Conservation (phyloP, 2,888 invertebrate genomes). For the Xanthia icteritia region DNA sequence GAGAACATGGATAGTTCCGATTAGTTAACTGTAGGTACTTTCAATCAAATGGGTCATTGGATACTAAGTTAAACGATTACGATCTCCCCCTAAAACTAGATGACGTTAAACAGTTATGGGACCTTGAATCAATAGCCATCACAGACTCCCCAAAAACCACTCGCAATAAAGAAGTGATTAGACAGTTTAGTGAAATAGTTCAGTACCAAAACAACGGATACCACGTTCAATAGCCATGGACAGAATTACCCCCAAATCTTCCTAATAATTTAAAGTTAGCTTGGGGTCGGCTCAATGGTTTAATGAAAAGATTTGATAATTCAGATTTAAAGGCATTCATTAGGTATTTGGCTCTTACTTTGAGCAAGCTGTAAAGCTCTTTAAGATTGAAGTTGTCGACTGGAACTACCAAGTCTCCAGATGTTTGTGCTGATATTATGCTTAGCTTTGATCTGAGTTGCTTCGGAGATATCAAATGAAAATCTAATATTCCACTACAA, state of each 20-base stretch:
- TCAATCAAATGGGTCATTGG: not conserved
- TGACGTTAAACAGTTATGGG: conserved; percentile 18
- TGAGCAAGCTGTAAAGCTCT: too few relatives aligned
- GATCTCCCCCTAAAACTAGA: conserved; percentile 11
- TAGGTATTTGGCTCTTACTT: too few relatives aligned
- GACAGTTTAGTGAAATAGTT: not conserved
- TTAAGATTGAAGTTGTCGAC: too few relatives aligned
- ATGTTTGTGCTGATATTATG: too few relatives aligned
- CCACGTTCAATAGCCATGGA: too few relatives aligned
- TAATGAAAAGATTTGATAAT: conserved; percentile 14
- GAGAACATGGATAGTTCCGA: not conserved
- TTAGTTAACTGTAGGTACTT: not conserved
- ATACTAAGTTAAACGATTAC: not conserved
- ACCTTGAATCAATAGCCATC: conserved; percentile 19
- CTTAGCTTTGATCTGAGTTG: too few relatives aligned
- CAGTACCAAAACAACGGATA: too few relatives aligned
- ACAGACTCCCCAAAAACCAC: conserved; percentile 18
- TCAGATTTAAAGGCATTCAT: conserved; percentile 18
- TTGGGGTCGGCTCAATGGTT: conserved; percentile 14
- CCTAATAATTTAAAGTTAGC: conserved; percentile 14
- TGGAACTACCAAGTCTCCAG: too few relatives aligned
- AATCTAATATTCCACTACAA: too few relatives aligned
- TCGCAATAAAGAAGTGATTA: conserved; percentile 17
- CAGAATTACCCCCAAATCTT: not conserved
- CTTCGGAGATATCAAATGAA: too few relatives aligned